Evolutionary conservation across 2,797 vertebrate species (phyloP).

Genomic region (Sciurus vulgaris): DNA sequence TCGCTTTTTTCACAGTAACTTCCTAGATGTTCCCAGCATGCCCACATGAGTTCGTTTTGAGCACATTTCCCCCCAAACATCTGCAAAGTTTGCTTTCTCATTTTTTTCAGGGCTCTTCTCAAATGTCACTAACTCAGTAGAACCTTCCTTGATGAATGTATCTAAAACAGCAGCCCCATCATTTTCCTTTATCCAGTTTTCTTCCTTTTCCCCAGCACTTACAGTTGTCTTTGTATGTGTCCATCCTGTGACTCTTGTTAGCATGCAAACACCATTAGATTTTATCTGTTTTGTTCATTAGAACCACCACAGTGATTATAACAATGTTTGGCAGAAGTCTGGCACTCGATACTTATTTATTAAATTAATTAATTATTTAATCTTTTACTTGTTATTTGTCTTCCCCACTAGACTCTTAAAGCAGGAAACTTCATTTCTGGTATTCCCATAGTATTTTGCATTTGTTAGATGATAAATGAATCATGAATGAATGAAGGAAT

Average conservation of each 20-base stretch:
- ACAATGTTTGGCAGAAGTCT: background rate
- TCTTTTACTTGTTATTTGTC: background rate
- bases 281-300: background rate
- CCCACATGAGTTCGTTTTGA: background rate
- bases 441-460: background rate
- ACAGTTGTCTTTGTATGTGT: background rate
- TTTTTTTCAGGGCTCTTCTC: background rate
- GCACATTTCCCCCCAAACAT: background rate
- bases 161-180: background rate
- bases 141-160: background rate
- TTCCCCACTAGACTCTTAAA: background rate
- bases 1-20: background rate
- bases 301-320: background rate
- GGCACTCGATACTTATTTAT: background rate
- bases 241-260: background rate
- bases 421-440: background rate
- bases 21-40: background rate
- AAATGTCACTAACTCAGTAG: background rate
- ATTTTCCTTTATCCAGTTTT: background rate
- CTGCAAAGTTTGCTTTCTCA: background rate
- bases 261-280: background rate
- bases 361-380: constrained; percentile 22
- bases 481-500: background rate
- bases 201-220: background rate
- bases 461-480: background rate